These are phyloP conservation scores for Drosophila imparisetae DNA, from an alignment of 2,888 invertebrate species.

Conservation along the genomic window DNA sequence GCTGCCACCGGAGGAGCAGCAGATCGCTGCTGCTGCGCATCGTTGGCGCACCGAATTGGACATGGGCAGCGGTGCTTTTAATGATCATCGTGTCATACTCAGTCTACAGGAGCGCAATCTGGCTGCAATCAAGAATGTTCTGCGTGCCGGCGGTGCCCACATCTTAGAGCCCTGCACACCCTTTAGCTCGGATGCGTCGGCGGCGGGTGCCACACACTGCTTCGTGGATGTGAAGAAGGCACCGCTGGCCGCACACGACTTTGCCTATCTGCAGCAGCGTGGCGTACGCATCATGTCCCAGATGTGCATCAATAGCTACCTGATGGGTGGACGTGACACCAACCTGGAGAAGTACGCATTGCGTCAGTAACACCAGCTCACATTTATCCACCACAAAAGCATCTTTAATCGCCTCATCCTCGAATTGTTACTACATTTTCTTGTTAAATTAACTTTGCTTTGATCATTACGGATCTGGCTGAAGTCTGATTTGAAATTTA, in stretches of 20 bases:
- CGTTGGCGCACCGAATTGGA: conserved; percentile 88
- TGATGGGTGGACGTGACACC: conserved; percentile 82
- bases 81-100: conserved; percentile 86
- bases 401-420: neutral
- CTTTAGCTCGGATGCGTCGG: conserved; percentile 57
- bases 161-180: conserved; percentile 86
- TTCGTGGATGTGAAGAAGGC: conserved; percentile 82
- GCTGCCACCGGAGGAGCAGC: conserved; percentile 85
- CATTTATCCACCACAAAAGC: neutral
- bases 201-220: conserved; percentile 81
- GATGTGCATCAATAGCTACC: conserved; percentile 83
- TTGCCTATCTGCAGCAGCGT: conserved; percentile 65
- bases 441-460: conserved; percentile 21
- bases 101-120: conserved; percentile 86
- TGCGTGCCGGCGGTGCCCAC: conserved; percentile 91
- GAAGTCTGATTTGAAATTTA: conserved; percentile 24
- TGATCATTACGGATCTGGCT: conserved; percentile 7
- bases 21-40: conserved; percentile 87
- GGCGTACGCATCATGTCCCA: conserved; percentile 80
- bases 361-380: conserved; percentile 15
- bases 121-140: conserved; percentile 88
- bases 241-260: conserved; percentile 72
- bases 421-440: neutral
- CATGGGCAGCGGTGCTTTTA: conserved; percentile 85
- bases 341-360: conserved; percentile 76